Evolutionary conservation across 2,797 vertebrate genomes (phyloP), one percentile per base, ranked within the genome.

Genomic region (Mycteria americana): DNA sequence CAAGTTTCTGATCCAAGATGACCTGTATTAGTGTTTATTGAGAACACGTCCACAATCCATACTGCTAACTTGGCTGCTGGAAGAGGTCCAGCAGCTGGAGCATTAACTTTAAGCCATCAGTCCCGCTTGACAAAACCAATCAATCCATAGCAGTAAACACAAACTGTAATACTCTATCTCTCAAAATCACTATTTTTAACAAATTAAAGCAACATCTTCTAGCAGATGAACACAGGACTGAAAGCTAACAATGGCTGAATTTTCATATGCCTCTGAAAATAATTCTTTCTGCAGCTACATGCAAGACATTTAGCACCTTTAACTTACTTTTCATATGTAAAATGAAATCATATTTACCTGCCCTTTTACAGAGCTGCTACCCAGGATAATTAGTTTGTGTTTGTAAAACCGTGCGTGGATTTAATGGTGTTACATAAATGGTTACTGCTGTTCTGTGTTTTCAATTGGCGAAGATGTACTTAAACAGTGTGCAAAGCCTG

Each of bases 301-400:
- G 25, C 28, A 89, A 86, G 67, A 56, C 7, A 65, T 65, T 86
- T 30, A 91, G 64, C 45, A 87, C 21, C 16, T 85, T 67, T 92
- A 90, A 90, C 62, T 54, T 59, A 65, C 25, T 57, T 86, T 33
- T 60, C 30, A 74, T 0, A 0, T 80, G 48, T 54, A 67, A 87
- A 95, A 95, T 43, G 17, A 85, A 90, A 41, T 43, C 90, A 68
- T 70, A 89, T 77, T 88, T 94, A 93, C 81, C 48, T 91, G 75
- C 22, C 37, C 45, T 94, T 90, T 85, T 39, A 83, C 54, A 95
- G 64, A 95, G 60, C 56, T 88, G 70, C 41, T 91, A 83, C 30
- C 11, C 56, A 73, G 53, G 22, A 57, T 74, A 94, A 92, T 90
- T 82, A 88, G 12, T 62, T 67, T 70, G 33, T 50, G 30, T 89